Conservation (phyloP, 2,113 vertebrate species). For the Vulpes ferrilata region DNA sequence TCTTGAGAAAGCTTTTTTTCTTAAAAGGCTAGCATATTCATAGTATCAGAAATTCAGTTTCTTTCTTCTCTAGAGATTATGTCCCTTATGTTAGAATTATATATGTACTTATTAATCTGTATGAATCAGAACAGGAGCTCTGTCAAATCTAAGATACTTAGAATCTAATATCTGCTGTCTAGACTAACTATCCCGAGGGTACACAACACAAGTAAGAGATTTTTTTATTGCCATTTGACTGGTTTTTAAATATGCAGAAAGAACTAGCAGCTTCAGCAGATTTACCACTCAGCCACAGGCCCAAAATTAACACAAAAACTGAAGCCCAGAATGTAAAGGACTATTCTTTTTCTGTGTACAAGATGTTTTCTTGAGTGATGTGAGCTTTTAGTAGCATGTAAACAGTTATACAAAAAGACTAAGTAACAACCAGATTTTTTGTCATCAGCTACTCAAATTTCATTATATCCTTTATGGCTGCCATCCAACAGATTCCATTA, state of each 20-base stretch:
- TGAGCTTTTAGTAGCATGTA: background rate
- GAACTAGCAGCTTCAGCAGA: background rate
- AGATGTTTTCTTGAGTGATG: background rate
- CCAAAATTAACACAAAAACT: constrained; percentile 8
- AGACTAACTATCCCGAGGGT: background rate
- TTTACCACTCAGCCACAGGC: background rate
- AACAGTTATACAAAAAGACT: background rate
- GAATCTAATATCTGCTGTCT: background rate
- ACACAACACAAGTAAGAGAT: background rate
- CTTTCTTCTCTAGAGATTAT: background rate
- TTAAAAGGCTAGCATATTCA: background rate
- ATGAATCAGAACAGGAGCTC: background rate
- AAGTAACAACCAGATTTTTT: background rate
- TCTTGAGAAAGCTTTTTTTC: background rate
- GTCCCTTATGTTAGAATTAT: background rate
- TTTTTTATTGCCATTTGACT: background rate
- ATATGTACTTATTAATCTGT: background rate
- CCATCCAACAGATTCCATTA: background rate
- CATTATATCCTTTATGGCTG: background rate
- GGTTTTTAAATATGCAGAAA: background rate
- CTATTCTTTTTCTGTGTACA: background rate
- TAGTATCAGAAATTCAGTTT: background rate
- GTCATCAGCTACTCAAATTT: background rate
- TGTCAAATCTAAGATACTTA: background rate
- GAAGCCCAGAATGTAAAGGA: background rate